Evolutionary conservation across 35 echinoderm and acorn worm genomes (phyloP).

Genomic region (Anneissia japonica): DNA sequence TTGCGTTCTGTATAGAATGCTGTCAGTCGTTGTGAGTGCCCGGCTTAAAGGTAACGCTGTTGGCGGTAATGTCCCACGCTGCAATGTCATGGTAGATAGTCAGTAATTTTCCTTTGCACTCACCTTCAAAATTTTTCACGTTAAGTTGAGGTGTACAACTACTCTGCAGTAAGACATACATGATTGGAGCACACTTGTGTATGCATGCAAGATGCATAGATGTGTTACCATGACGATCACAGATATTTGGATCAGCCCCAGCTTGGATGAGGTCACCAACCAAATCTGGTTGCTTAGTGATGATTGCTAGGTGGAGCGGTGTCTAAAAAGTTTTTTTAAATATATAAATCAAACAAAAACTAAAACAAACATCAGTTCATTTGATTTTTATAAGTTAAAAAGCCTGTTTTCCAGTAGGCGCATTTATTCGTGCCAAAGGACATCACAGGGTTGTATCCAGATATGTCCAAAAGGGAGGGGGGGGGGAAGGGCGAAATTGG

Average conservation of each 20-base stretch:
- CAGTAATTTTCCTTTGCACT: neutral
- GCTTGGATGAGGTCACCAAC: conserved; percentile 53
- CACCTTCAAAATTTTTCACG: conserved; percentile 75
- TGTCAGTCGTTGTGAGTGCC: no score
- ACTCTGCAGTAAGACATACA: conserved; percentile 34
- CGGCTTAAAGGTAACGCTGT: no score
- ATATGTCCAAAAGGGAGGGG: no score
- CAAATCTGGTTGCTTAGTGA: conserved; percentile 66
- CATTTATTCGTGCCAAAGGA: no score
- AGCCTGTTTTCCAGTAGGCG: neutral
- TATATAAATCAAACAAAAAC: neutral
- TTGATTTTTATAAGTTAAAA: neutral
- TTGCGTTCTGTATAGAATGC: no score
- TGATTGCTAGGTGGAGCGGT: conserved; percentile 81
- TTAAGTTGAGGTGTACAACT: conserved; percentile 50
- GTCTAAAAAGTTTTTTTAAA: no score
- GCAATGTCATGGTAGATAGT: neutral
- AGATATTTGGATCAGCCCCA: conserved; percentile 71
- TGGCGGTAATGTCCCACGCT: neutral
- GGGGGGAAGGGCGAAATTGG: no score
- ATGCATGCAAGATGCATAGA: conserved; percentile 74
- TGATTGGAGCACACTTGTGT: conserved; percentile 37
- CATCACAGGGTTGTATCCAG: no score
- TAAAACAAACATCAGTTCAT: neutral
- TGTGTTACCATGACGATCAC: conserved; percentile 83